These are phyloP conservation scores for Malthinus flaveolus DNA, from an alignment of 2,888 invertebrate species.

Conservation along the genomic window DNA sequence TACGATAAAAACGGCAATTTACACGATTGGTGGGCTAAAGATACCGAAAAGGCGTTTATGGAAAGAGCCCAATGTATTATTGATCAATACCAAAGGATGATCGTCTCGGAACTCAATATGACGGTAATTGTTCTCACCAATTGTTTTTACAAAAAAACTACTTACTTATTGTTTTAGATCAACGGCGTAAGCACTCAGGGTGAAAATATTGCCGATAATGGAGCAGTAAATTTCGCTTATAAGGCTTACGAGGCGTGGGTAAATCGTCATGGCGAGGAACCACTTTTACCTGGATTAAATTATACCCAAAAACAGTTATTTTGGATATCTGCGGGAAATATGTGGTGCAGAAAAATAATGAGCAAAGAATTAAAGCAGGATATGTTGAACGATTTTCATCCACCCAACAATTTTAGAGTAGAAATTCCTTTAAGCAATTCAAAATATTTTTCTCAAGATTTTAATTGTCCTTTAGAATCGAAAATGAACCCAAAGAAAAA, in stretches of 20 bases:
- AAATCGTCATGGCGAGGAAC: slow-evolving; percentile 60
- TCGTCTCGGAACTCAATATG: slow-evolving; percentile 71
- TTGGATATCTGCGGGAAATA: slow-evolving; percentile 82
- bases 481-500: slow-evolving; percentile 62
- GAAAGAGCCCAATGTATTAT: slow-evolving; percentile 82
- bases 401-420: slow-evolving; percentile 63
- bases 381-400: slow-evolving; percentile 73
- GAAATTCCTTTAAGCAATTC: slow-evolving; percentile 64
- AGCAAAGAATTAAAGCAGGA: slow-evolving; percentile 65
- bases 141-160: slow-evolving; percentile 10
- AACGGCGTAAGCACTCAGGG: slow-evolving; percentile 89
- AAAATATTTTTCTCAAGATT: slow-evolving; percentile 63
- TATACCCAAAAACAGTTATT: slow-evolving; percentile 72
- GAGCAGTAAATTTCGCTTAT: slow-evolving; percentile 83
- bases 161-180: slow-evolving; percentile 60
- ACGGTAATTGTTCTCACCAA: slow-evolving; percentile 58
- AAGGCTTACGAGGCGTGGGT: slow-evolving; percentile 77
- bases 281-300: slow-evolving; percentile 67
- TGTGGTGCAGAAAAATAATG: slow-evolving; percentile 82
- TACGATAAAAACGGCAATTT: slow-evolving; percentile 84
- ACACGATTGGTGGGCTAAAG: slow-evolving; percentile 70
- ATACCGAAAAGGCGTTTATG: slow-evolving; percentile 7
- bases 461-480: slow-evolving; percentile 60
- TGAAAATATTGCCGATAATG: slow-evolving; percentile 92
- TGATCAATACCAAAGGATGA: slow-evolving; percentile 86